Conservation (phyloP, 2,888 invertebrate species). For the Eupsilia transversa region DNA sequence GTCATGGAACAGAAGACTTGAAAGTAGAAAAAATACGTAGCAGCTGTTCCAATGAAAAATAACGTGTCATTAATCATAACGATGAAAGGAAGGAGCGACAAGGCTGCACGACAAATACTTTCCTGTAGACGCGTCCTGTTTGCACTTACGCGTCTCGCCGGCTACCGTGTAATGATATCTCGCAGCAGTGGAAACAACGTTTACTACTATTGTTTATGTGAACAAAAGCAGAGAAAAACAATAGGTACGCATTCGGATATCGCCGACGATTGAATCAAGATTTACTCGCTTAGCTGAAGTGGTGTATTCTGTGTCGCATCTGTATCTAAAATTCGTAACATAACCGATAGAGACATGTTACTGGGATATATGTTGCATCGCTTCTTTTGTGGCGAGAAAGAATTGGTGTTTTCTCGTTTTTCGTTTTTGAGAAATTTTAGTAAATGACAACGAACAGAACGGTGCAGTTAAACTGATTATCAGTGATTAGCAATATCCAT, state of each 20-base stretch:
- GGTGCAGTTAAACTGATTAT: neutral
- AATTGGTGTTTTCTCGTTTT: neutral
- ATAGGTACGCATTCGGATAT: slow-evolving; percentile 73
- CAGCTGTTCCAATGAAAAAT: slow-evolving; percentile 89
- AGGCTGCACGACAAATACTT: slow-evolving; percentile 86
- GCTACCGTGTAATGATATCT: slow-evolving; percentile 72
- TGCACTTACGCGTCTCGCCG: slow-evolving; percentile 75
- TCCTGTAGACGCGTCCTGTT: slow-evolving; percentile 79
- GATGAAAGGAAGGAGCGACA: slow-evolving; percentile 86
- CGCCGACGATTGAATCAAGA: slow-evolving; percentile 73
- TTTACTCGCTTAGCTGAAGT: slow-evolving; percentile 56
- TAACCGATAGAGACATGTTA: slow-evolving; percentile 17
- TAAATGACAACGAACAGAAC: neutral
- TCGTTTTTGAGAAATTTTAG: neutral
- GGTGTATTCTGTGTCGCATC: slow-evolving; percentile 43
- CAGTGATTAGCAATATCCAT: neutral
- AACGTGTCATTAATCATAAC: slow-evolving; percentile 88
- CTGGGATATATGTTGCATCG: neutral
- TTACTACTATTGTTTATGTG: slow-evolving; percentile 75
- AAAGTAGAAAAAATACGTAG: slow-evolving; percentile 86
- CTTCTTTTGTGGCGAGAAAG: slow-evolving; percentile 4
- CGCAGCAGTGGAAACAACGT: slow-evolving; percentile 72
- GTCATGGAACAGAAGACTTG: slow-evolving; percentile 86
- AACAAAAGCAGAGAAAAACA: slow-evolving; percentile 76
- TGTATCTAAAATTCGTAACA: slow-evolving; percentile 21